Evolutionary conservation across 2,797 vertebrate species (phyloP).

Genomic region (Hypotaenidia okinawae): DNA sequence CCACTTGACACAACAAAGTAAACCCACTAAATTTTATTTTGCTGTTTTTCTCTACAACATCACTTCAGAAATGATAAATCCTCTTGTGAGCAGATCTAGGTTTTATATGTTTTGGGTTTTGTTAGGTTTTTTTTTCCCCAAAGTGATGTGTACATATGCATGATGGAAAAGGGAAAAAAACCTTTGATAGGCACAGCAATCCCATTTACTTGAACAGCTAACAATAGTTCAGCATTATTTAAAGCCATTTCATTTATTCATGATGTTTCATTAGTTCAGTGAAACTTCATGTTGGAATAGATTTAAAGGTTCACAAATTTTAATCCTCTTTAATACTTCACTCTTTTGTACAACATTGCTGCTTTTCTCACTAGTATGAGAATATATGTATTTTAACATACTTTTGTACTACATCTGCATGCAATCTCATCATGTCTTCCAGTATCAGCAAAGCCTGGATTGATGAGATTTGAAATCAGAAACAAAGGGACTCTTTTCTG

Average conservation of each 20-base stretch:
- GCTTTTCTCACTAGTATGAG: not conserved
- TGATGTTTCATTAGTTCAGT: not conserved
- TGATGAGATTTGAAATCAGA: not conserved
- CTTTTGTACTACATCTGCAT: not conserved
- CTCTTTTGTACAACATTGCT: not conserved
- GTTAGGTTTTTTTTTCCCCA: not conserved
- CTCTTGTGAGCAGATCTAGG: not conserved
- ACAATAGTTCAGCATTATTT: not conserved
- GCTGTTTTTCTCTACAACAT: not conserved
- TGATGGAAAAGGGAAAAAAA: not conserved
- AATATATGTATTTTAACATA: not conserved
- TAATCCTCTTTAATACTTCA: not conserved
- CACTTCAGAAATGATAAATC: constrained; percentile 27
- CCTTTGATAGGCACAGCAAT: not conserved
- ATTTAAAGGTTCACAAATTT: not conserved
- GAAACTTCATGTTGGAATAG: not conserved
- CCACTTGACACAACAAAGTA: constrained; percentile 14
- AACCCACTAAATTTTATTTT: not conserved
- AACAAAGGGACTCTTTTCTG: not conserved
- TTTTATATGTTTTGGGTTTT: not conserved
- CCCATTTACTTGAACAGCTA: not conserved
- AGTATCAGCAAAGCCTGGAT: not conserved
- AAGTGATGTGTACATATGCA: not conserved
- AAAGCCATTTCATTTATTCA: not conserved
- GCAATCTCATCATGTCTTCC: not conserved